Evolutionary conservation across 37 sponge, comb jelly and placozoan species (phyloP), one percentile per base, ranked within the genome.

Genomic region (Axinella damicornis): DNA sequence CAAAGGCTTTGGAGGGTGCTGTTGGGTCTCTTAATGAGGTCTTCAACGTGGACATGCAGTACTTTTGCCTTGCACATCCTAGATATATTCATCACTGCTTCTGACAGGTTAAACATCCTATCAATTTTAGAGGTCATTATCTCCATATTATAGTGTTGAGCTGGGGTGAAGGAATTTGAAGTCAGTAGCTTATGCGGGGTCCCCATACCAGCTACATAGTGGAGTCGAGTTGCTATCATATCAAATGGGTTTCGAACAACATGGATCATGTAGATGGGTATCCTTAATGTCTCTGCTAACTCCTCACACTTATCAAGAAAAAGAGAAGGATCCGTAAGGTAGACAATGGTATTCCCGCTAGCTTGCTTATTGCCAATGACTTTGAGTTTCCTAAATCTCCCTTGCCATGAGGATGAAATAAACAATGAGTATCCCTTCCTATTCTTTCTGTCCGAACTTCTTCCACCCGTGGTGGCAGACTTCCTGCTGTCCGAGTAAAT

Each of bases 231-330:
- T 15, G 74, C 65, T 1, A 83, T 63, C 36, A 83, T 83, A 56
- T 83, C 84, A 53, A 65, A 83, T 12, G 84, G 84, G 40, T 83
- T 83, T 28, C 84, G 64, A 5, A 83, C 36, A 14, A 74, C 84
- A 33, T 73, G 84, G 9, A 83, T 62, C 2, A 39, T 66, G 12
- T 65, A 53, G 32, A 83, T 37, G 28, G 84, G 66, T 2, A 83
- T 56, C 21, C 28, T 36, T 15, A 83, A 14, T 30, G 66, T 65
- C 0, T 64, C 25, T 28, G 17, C 15, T 17, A 83, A 20, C 25
- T 31, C 19, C 11, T 65, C 15, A 34, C 24, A 53, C 0, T 62
- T 17, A 32, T 74, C 21, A 5, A 19, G 15, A 30, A 61, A 83
- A 20, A 20, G 14, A 2, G 16, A 2, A 1, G 75, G 54, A 20